Base-by-base conservation (phyloP, 1,140 invertebrate genomes). In the Sitobion miscanthi region DNA sequence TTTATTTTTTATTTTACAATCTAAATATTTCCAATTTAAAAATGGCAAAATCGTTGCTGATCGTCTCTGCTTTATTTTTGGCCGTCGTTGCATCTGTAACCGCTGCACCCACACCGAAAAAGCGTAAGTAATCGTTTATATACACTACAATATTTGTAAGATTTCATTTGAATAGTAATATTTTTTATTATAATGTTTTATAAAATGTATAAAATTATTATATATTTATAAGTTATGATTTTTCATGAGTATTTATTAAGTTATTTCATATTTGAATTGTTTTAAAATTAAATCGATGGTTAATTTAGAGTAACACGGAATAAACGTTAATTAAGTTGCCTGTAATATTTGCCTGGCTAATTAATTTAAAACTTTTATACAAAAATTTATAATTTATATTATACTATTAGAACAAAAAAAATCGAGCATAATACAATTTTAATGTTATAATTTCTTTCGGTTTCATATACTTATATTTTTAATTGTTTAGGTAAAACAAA, bases 31-130 rank as follows among this genome's bases (percentile, higher is more conserved):
- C 47, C 77, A 82, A 82, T 52, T 38, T 38, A 42, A 49, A 83
- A 83, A 93, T 93, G 91, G 91, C 77, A 85, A 93, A 93, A 85
- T 93, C 91, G 91, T 93, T 93, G 91, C 91, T 93, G 69, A 83
- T 93, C 91, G 77, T 85, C 20, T 57, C 77, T 93, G 91, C 82
- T 23, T 93, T 93, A 69, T 93, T 93, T 86, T 93, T 93, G 91
- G 91, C 91, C 91, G 91, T 93, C 38, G 77, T 83, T 93, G 69
- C 91, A 86, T 93, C 91, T 93, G 82, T 93, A 38, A 93, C 8
- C 38, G 91, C 91, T 85, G 91, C 91, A 49, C 91, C 91, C 6
- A 25, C 91, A 54, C 77, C 91, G 11, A 93, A 93, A 38, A 93
- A 93, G 86, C 91, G 91, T 93, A 57, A 93, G 91, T 85, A 54